Conservation (phyloP, 2,113 vertebrate species). For the Oenanthe oenanthe region DNA sequence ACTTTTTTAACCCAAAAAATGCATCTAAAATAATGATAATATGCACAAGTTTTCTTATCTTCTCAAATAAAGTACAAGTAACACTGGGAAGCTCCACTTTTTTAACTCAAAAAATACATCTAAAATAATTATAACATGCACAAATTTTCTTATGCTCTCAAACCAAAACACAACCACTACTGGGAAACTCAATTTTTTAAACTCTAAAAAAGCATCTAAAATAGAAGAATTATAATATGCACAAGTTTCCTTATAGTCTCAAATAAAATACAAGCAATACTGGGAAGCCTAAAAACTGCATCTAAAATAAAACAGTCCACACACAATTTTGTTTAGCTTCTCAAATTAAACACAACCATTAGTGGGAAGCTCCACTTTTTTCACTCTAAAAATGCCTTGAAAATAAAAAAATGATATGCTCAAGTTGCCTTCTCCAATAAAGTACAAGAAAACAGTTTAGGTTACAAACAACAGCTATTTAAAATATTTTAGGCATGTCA, state of each 20-base stretch:
- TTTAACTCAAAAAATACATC: not conserved
- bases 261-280: not conserved
- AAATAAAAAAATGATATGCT: slow-evolving; percentile 50
- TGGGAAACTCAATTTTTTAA: too few relatives aligned
- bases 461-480: slow-evolving; percentile 8
- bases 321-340: not conserved
- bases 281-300: not conserved
- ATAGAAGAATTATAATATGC: too few relatives aligned
- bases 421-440: not conserved
- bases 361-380: not conserved
- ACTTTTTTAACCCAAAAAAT: not conserved
- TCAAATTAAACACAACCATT: not conserved
- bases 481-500: not conserved
- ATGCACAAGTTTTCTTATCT: too few relatives aligned
- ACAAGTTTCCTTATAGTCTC: not conserved
- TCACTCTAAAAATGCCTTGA: not conserved
- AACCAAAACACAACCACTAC: too few relatives aligned
- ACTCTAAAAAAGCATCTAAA: too few relatives aligned
- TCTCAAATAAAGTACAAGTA: too few relatives aligned
- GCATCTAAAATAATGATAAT: not conserved
- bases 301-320: not conserved
- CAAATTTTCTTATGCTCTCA: too few relatives aligned
- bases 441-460: not conserved
- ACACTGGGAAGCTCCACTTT: not conserved
- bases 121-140: too few relatives aligned